These are phyloP conservation scores for Coendou prehensilis DNA, from an alignment of 2,797 vertebrate species.

Conservation along the genomic window DNA sequence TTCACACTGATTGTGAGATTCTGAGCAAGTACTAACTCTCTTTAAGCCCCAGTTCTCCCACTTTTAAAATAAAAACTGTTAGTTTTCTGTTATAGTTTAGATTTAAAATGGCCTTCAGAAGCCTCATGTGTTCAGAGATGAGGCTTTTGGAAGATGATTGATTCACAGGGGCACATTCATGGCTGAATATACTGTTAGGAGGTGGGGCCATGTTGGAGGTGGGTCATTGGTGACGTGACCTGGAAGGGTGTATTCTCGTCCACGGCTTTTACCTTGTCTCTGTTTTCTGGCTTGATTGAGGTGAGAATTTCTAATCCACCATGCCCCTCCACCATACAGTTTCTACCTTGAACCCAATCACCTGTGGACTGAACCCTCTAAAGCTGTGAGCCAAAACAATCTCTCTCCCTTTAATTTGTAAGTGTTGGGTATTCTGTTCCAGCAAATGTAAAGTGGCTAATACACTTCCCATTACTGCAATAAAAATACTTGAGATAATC, in stretches of 20 bases:
- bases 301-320: neutral
- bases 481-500: neutral
- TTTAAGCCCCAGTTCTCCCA: neutral
- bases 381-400: neutral
- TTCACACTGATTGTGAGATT: neutral
- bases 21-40: neutral
- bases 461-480: neutral
- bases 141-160: neutral
- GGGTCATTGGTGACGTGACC: neutral
- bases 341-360: neutral
- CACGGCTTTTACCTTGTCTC: neutral
- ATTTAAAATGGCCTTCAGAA: neutral
- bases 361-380: neutral
- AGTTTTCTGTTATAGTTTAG: neutral
- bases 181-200: neutral
- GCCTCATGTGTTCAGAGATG: neutral
- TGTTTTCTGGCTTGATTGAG: neutral
- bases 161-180: neutral
- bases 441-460: neutral
- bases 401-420: neutral
- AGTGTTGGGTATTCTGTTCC: neutral
- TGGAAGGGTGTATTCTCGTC: neutral
- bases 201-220: neutral
- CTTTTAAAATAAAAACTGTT: neutral
- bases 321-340: neutral